A percentile compares a stretch with the other conserved stretches of the same genome.
Evolutionary conservation across 2,797 vertebrate genomes (phyloP).

Genomic region (Heterohyrax brucei): DNA sequence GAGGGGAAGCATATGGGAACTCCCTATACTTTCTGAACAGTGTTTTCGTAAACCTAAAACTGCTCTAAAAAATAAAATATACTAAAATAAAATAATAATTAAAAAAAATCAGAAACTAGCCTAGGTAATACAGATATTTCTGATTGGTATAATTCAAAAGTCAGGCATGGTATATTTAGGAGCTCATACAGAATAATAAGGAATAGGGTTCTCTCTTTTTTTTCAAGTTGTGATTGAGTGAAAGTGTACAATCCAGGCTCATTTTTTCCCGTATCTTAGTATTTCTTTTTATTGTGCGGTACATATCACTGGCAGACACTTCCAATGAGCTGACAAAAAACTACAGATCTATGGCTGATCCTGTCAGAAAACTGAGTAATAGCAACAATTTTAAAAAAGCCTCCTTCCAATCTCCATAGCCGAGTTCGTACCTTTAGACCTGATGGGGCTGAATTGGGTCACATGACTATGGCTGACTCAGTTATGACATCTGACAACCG

Average conservation of each 20-base stretch:
- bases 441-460: neutral
- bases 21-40: neutral
- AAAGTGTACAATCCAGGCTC: neutral
- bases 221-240: too few species aligned
- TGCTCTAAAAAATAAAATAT: too few species aligned
- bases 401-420: neutral
- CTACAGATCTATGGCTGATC: neutral
- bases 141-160: neutral
- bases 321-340: neutral
- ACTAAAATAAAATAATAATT: too few species aligned
- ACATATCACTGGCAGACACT: neutral
- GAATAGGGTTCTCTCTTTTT: too few species aligned
- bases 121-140: neutral
- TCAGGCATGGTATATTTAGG: neutral
- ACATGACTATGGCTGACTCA: neutral
- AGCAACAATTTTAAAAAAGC: neutral
- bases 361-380: conserved; percentile 1
- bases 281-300: neutral
- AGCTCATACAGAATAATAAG: neutral
- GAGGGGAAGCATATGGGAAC: neutral
- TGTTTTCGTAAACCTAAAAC: neutral
- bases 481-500: neutral
- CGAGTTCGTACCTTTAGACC: neutral
- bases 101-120: too few species aligned
- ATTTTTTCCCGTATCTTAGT: neutral